phyloP scores from a whole-genome alignment of 2,888 invertebrate species.

The Pristionchus fissidentatus region DNA sequence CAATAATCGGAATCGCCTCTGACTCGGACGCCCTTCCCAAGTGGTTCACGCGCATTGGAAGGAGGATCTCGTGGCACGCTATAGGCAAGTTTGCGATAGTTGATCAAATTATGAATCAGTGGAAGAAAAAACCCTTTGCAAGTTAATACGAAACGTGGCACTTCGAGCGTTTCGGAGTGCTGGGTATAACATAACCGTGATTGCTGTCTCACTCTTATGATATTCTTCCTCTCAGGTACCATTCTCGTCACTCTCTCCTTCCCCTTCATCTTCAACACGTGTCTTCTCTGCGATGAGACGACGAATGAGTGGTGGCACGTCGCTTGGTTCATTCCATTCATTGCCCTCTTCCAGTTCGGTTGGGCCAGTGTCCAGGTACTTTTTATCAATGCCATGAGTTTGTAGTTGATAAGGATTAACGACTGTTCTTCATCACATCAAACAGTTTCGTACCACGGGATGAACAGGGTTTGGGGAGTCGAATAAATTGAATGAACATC shows the following conservation, averaged over 20 bases:
- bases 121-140: neutral
- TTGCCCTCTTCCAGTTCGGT: conserved; percentile 89
- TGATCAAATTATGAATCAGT: conserved; percentile 11
- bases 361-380: conserved; percentile 87
- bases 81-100: conserved; percentile 81
- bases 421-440: too few species aligned
- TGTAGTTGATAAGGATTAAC: neutral
- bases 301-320: conserved; percentile 79
- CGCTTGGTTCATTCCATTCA: conserved; percentile 78
- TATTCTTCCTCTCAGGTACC: conserved; percentile 74
- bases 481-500: too few species aligned
- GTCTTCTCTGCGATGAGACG: conserved; percentile 58
- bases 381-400: neutral
- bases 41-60: conserved; percentile 82
- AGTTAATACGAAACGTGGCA: neutral
- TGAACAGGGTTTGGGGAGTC: too few species aligned
- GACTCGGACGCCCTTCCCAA: conserved; percentile 82
- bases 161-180: too few species aligned
- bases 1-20: conserved; percentile 88
- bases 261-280: conserved; percentile 85
- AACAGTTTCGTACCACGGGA: too few species aligned
- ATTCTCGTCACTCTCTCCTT: conserved; percentile 85
- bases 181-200: too few species aligned
- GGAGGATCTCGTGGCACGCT: conserved; percentile 90
- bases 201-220: too few species aligned